phyloP scores from a whole-genome alignment of 2,888 invertebrate genomes.

The Synanthedon myopaeformis region DNA sequence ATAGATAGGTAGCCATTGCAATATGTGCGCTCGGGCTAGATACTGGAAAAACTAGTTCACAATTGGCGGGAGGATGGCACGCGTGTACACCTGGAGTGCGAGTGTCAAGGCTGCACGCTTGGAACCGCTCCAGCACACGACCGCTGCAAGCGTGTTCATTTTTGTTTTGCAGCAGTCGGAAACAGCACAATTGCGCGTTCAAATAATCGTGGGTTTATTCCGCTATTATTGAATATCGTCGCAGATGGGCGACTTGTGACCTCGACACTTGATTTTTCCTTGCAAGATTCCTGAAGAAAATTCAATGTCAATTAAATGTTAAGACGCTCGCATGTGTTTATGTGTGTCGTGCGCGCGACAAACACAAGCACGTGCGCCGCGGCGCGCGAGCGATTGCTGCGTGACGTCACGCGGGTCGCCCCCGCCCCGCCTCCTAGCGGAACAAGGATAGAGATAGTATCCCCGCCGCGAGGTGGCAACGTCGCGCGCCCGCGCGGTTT shows the following conservation, averaged over 20 bases:
- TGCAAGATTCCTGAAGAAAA: slow-evolving; percentile 17
- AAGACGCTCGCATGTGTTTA: slow-evolving; percentile 24
- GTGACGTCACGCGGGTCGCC: slow-evolving; percentile 55
- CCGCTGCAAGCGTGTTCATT: slow-evolving; percentile 1
- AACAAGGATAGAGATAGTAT: slow-evolving; percentile 28
- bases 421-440: slow-evolving; percentile 41
- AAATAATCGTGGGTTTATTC: slow-evolving; percentile 7
- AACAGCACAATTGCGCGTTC: not conserved
- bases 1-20: slow-evolving; percentile 8
- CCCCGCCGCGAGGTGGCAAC: slow-evolving; percentile 42
- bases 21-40: slow-evolving; percentile 19
- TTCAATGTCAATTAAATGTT: slow-evolving; percentile 40
- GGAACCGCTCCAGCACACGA: slow-evolving; percentile 52
- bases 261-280: slow-evolving; percentile 5
- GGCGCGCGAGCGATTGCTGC: slow-evolving; percentile 17
- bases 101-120: slow-evolving; percentile 64
- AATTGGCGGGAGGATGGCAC: slow-evolving; percentile 24
- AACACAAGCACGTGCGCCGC: slow-evolving; percentile 65
- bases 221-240: slow-evolving; percentile 5
- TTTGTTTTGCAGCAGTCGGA: not conserved
- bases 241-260: slow-evolving; percentile 3
- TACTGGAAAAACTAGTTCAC: slow-evolving; percentile 33
- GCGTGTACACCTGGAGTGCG: slow-evolving; percentile 50
- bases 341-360: slow-evolving; percentile 55
- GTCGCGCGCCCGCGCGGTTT: slow-evolving; percentile 44